Base-by-base conservation (phyloP, 2,888 invertebrate species). In the Pollenia angustigena region DNA sequence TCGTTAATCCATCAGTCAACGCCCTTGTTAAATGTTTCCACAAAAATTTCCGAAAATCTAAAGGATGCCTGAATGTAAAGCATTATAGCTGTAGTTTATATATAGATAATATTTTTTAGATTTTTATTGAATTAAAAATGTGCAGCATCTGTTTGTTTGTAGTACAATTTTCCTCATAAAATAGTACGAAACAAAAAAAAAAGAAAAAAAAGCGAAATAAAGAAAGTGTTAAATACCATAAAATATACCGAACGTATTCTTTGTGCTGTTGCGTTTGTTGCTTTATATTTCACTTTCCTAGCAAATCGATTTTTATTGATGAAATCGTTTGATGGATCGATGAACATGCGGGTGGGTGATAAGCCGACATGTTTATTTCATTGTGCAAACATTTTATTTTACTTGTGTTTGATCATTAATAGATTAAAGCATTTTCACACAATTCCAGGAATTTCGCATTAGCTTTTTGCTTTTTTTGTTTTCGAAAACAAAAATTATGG, bases 271-370 rank as follows among this genome's bases (percentile, higher is more conserved):
- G 18, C 32, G 9, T 60, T 48, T 11, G 1, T 64, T 8, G 16
- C 44, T 64, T 14, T 46, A 9, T 48, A 9, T 7, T 12, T 52
- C 12, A 32, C 64, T 11, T 40, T 68, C 7, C 48, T 40, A 23
- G 3, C 12, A 81, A 60, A 81, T 72, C 52, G 46, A 72, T 81
- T 84, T 86, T 87, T 81, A 87, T 84, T 87, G 83, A 76, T 76
- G 71, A 87, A 87, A 87, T 84, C 68, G 52, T 81, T 87, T 84
- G 84, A 87, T 87, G 71, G 86, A 86, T 83, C 58, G 64, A 76
- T 83, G 83, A 75, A 71, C 71, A 62, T 71, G 75, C 50, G 56
- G 46, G 54, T 82, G 76, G 52, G 58, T 81, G 75, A 66, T 84
- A 80, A 66, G 71, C 80, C 58, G 80, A 84, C 56, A 66, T 84